Conservation (phyloP, 2,888 invertebrate species). For the Ctenicera cuprea region DNA sequence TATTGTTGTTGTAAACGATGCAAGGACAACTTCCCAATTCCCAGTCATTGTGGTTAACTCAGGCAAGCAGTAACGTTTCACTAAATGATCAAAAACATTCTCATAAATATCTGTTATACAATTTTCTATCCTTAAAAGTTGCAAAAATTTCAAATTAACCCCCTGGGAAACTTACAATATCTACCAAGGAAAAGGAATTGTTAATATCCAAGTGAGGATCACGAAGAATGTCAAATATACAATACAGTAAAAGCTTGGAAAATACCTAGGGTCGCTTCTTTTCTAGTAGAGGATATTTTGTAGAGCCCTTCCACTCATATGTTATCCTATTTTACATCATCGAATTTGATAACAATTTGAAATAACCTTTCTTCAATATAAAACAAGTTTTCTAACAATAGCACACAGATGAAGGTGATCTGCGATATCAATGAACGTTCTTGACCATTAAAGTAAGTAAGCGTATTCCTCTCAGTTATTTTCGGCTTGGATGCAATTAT, state of each 20-base stretch:
- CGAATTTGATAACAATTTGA: constrained; percentile 3
- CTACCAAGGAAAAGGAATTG: not conserved
- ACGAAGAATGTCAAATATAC: not conserved
- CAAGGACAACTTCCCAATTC: no score
- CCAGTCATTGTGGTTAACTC: no score
- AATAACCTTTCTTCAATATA: constrained; percentile 1
- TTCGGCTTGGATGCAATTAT: not conserved
- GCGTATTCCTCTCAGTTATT: not conserved
- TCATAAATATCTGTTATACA: no score
- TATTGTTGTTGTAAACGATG: no score
- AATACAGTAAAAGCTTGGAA: not conserved
- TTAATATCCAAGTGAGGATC: not conserved
- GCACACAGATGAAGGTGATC: constrained; percentile 8
- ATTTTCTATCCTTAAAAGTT: no score
- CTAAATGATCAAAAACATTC: no score
- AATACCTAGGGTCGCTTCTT: constrained; percentile 1
- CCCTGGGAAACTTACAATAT: not conserved
- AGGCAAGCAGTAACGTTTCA: no score
- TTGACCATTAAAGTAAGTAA: constrained; percentile 14
- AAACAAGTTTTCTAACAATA: constrained; percentile 22
- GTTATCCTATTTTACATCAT: constrained; percentile 9
- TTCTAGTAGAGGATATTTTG: constrained; percentile 17
- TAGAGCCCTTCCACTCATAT: constrained; percentile 3
- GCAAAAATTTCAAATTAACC: not conserved
- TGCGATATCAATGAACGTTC: constrained; percentile 10